A percentile compares a stretch with the other conserved stretches of the same genome.
phyloP scores from a whole-genome alignment of 2,113 vertebrate genomes.

The Barnardius zonarius region DNA sequence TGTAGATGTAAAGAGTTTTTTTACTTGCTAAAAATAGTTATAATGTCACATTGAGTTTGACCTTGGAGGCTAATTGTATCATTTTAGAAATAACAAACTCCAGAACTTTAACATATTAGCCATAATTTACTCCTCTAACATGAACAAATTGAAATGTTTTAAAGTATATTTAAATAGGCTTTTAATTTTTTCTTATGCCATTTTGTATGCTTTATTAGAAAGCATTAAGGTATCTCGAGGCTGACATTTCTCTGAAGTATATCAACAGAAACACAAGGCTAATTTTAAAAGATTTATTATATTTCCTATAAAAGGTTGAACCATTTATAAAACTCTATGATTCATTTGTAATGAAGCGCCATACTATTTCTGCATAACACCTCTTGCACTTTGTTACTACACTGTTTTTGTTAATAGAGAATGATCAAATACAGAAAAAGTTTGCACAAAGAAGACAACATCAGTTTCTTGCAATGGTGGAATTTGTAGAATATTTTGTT shows the following conservation, averaged over 20 bases:
- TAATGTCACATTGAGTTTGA: neutral
- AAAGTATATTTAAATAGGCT: conserved; percentile 32
- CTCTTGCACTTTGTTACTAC: neutral
- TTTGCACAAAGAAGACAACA: neutral
- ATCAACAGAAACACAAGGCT: conserved; percentile 6
- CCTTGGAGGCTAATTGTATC: conserved; percentile 30
- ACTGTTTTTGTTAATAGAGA: neutral
- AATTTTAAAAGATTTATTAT: neutral
- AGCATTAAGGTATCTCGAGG: neutral
- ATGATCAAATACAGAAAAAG: neutral
- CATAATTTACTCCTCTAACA: neutral
- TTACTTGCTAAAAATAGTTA: conserved; percentile 34
- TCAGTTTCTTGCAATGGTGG: neutral
- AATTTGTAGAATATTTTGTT: neutral
- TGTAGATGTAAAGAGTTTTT: conserved; percentile 9
- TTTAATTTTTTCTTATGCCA: neutral
- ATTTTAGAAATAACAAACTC: conserved; percentile 29
- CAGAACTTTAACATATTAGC: neutral
- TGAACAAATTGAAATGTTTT: conserved; percentile 6
- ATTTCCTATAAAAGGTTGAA: neutral
- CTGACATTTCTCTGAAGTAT: neutral
- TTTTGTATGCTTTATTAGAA: conserved; percentile 15
- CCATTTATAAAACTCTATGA: neutral
- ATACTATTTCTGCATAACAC: neutral
- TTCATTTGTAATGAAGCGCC: neutral